Base-by-base conservation (phyloP, 2,888 invertebrate species). In the Drosophila macrospina region DNA sequence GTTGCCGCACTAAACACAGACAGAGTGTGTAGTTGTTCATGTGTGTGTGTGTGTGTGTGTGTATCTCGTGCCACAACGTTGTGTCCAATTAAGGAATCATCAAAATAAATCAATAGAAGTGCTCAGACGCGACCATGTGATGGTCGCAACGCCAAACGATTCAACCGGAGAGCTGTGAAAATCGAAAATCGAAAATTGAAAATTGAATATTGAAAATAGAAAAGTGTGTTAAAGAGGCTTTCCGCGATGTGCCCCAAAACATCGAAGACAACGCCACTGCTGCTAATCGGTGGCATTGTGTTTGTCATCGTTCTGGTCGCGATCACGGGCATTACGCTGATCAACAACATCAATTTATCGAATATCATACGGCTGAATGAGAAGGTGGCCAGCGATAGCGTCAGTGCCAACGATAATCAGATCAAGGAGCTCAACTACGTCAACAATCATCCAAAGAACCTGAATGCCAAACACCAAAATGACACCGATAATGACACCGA, bases 261-360 rank as follows among this genome's bases (percentile, higher is more conserved):
- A 52, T 88, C 91, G 44, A 92, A 91, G 77, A 87, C 83, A 28
- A 89, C 92, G 61, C 92, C 91, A 16, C 39, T 91, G 56, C 85
- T 91, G 65, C 79, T 91, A 63, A 90, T 93, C 66, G 91, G 92
- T 47, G 92, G 93, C 52, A 88, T 93, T 39, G 88, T 93, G 60
- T 92, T 93, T 28, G 92, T 93, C 42, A 92, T 93, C 68, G 89
- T 93, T 7, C 91, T 93, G 65, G 92, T 93, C 86, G 93, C 93
- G 16, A 92, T 93, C 86, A 93, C 93, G 11, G 93, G 93, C 45
- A 91, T 93, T 8, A 93, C 93, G 34, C 86, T 93, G 55, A 92
- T 93, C 67, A 92, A 91, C 67, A 91, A 91, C 64, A 90, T 92
- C 39, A 92, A 91, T 77, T 77, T 91, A 52, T 91, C 91, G 32